phyloP scores from a whole-genome alignment of 2,113 vertebrate genomes.

The Corythornis vintsioides region DNA sequence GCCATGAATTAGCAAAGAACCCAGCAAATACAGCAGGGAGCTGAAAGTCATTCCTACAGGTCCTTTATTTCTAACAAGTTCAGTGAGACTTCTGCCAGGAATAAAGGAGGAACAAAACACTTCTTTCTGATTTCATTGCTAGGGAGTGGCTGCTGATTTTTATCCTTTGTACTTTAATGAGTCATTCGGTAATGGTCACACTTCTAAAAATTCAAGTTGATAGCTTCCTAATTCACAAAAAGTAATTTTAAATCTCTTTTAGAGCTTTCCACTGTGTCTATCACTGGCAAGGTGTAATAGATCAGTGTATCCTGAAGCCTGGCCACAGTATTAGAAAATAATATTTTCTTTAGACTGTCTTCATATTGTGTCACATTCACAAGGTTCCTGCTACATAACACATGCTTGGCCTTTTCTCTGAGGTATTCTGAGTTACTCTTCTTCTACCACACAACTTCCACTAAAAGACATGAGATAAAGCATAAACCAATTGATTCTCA shows the following conservation, averaged over 20 bases:
- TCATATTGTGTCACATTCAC: not conserved
- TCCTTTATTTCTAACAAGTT: not conserved
- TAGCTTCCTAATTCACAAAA: not conserved
- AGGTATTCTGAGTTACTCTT: not conserved
- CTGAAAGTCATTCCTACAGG: not conserved
- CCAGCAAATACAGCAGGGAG: not conserved
- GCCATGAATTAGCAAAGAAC: not conserved
- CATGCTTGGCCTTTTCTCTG: not conserved
- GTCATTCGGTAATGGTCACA: not conserved
- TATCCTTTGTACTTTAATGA: not conserved
- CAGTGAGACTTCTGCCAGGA: not conserved
- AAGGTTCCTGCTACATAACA: not conserved
- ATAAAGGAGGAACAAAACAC: not conserved
- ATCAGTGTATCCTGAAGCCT: not conserved
- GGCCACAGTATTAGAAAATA: not conserved
- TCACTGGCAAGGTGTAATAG: not conserved
- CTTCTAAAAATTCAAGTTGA: not conserved
- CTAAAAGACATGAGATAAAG: not conserved
- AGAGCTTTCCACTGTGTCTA: not conserved
- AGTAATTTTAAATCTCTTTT: not conserved
- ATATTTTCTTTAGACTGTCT: not conserved
- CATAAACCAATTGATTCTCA: not conserved
- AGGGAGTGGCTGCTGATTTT: not conserved
- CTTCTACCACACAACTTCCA: not conserved
- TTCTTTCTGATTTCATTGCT: not conserved